phyloP scores from a whole-genome alignment of 2,113 vertebrate species.

The Pavo muticus region DNA sequence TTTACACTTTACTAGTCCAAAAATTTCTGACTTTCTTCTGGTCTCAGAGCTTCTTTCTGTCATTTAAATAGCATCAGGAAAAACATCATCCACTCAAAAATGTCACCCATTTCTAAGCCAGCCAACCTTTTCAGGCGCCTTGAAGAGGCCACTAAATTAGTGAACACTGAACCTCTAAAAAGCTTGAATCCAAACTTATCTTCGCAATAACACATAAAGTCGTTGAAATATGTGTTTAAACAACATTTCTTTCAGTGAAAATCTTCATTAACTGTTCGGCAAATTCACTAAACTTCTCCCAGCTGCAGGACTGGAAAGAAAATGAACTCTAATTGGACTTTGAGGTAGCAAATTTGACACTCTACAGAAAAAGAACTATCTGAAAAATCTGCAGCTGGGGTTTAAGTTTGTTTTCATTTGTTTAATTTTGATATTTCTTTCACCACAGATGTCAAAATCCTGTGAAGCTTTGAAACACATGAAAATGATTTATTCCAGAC shows the following conservation, averaged over 20 bases:
- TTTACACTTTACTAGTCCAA: neutral
- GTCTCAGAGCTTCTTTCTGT: neutral
- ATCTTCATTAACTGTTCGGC: slow-evolving; percentile 61
- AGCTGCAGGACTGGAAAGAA: slow-evolving; percentile 58
- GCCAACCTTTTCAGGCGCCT: neutral
- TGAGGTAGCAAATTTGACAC: slow-evolving; percentile 55
- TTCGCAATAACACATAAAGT: neutral
- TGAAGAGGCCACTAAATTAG: neutral
- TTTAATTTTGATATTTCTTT: slow-evolving; percentile 63
- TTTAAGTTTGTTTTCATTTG: slow-evolving; percentile 63
- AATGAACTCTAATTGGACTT: slow-evolving; percentile 64
- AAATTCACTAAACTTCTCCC: slow-evolving; percentile 56
- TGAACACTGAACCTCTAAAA: neutral
- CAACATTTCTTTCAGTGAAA: slow-evolving; percentile 51
- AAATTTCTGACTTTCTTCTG: neutral
- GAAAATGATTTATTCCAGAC: slow-evolving; percentile 39
- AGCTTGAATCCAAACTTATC: neutral
- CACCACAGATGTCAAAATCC: slow-evolving; percentile 54
- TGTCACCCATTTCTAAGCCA: neutral
- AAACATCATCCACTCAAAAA: neutral
- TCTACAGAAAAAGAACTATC: slow-evolving; percentile 43
- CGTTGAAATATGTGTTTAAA: slow-evolving; percentile 49
- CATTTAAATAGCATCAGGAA: neutral
- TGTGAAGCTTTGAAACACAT: slow-evolving; percentile 37
- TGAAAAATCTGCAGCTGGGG: slow-evolving; percentile 60